Conservation (phyloP, 2,113 vertebrate genomes). For the Pelusios castaneus region DNA sequence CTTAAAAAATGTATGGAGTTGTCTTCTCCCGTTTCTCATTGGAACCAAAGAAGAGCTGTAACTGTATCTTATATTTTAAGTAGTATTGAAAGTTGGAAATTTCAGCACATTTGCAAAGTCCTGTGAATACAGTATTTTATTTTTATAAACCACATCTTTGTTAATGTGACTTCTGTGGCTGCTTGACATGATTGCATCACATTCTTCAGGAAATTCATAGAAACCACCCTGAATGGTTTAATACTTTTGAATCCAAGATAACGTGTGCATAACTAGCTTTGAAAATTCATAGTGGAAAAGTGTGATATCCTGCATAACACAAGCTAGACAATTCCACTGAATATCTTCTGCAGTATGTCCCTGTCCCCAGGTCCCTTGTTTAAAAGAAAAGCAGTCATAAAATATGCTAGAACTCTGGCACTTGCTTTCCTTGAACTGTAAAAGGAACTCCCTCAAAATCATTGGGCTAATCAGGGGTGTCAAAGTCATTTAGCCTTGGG, state of each 20-base stretch:
- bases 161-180: conserved; percentile 18
- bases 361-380: neutral
- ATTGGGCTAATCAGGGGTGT: too few species aligned
- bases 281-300: neutral
- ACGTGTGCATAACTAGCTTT: neutral
- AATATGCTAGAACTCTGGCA: neutral
- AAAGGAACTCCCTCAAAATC: neutral
- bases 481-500: too few species aligned
- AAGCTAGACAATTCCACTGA: neutral
- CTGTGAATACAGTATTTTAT: neutral
- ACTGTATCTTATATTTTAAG: conserved; percentile 3
- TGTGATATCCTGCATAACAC: neutral
- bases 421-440: neutral
- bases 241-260: neutral
- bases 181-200: conserved; percentile 11
- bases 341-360: neutral
- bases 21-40: neutral
- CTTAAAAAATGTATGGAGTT: neutral
- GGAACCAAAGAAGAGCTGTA: neutral
- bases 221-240: neutral
- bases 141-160: conserved; percentile 30
- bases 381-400: too few species aligned
- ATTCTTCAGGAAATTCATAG: conserved; percentile 5
- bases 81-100: neutral
- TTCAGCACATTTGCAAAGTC: neutral